Percentiles rank a stretch among this genome's conserved stretches.
phyloP scores from a whole-genome alignment of 2,797 vertebrate genomes.

The Chloroceryle amazona region DNA sequence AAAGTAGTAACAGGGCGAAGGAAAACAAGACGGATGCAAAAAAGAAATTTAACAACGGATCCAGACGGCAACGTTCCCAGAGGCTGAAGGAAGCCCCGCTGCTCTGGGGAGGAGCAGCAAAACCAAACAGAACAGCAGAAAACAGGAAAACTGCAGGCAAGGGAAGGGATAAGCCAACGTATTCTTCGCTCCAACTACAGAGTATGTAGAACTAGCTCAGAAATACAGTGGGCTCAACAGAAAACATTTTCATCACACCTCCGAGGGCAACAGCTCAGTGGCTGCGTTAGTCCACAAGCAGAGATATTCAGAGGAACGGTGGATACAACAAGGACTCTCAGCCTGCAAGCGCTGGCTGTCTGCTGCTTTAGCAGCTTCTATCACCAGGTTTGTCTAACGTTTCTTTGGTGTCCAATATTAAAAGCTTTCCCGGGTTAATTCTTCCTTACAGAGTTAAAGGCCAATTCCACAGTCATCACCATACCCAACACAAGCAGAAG shows the following conservation, averaged over 20 bases:
- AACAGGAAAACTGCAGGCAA: not conserved
- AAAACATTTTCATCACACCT: not conserved
- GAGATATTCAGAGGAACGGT: not conserved
- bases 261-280: not conserved
- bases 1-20: not conserved
- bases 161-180: not conserved
- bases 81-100: not conserved
- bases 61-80: not conserved
- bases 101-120: not conserved
- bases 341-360: not conserved
- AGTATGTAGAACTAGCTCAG: rapidly evolving
- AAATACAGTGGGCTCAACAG: not conserved
- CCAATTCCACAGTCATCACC: not conserved
- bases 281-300: not conserved
- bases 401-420: not conserved
- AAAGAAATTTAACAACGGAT: not conserved
- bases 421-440: slow-evolving; percentile 19
- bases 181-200: not conserved
- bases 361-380: not conserved
- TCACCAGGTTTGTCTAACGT: not conserved
- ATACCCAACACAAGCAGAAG: not conserved
- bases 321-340: not conserved
- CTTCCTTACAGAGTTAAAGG: not conserved
- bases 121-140: not conserved
- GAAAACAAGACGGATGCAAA: not conserved